Evolutionary conservation across 2,888 invertebrate genomes (phyloP).

Genomic region (Pseudolycoriella hygida): DNA sequence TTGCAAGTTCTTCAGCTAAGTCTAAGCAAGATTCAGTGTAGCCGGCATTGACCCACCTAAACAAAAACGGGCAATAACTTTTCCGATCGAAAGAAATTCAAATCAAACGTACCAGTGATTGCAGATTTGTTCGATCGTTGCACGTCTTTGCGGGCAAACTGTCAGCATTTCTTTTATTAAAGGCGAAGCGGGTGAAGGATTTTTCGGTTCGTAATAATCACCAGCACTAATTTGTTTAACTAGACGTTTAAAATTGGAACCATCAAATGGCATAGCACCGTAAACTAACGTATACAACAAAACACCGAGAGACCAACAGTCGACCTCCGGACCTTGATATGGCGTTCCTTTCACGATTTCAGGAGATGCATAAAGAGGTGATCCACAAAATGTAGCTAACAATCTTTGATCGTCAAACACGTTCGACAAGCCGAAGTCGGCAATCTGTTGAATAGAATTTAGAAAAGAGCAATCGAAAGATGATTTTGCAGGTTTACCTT

Average conservation of each 20-base stretch:
- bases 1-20: constrained; percentile 72
- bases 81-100: neutral
- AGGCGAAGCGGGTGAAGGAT: constrained; percentile 84
- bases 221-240: constrained; percentile 94
- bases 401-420: constrained; percentile 80
- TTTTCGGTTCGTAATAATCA: constrained; percentile 92
- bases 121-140: constrained; percentile 87
- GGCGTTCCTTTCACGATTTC: constrained; percentile 95
- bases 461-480: neutral
- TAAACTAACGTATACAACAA: constrained; percentile 94
- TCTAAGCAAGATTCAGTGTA: constrained; percentile 68
- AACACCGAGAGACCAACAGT: constrained; percentile 90
- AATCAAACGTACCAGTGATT: constrained; percentile 52
- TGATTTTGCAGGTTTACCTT: too few relatives aligned
- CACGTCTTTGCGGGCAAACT: constrained; percentile 74
- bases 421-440: constrained; percentile 96
- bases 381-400: constrained; percentile 87
- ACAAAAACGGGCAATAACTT: neutral
- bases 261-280: constrained; percentile 99
- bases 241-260: constrained; percentile 91
- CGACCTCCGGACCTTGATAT: constrained; percentile 92
- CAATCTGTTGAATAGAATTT: constrained; percentile 72
- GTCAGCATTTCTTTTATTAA: constrained; percentile 89
- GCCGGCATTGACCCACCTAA: constrained; percentile 76
- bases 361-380: constrained; percentile 90